Conservation (phyloP, 2,113 vertebrate genomes). For the Gymnogyps californianus region DNA sequence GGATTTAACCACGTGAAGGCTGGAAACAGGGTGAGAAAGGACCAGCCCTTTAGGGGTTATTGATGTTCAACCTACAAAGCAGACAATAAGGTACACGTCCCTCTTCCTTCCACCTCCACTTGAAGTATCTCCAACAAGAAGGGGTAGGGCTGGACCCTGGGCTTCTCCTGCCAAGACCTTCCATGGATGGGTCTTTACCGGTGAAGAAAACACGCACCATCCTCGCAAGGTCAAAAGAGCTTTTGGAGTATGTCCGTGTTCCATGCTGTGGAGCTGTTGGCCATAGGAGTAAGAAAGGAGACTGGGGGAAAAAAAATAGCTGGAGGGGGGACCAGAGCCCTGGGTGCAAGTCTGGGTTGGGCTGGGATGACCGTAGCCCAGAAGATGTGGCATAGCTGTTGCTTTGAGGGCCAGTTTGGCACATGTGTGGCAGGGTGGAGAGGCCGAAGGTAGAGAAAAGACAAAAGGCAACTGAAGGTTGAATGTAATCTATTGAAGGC, state of each 20-base stretch:
- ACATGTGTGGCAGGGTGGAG: background rate
- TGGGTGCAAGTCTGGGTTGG: background rate
- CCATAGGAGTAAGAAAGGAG: background rate
- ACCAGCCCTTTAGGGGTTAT: too few species aligned
- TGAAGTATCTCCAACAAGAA: background rate
- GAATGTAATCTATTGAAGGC: background rate
- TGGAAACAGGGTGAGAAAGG: background rate
- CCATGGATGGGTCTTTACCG: background rate
- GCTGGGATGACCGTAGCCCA: background rate
- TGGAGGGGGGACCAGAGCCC: background rate
- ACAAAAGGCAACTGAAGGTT: background rate
- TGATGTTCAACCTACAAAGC: background rate
- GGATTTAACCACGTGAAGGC: background rate
- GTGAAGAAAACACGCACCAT: background rate
- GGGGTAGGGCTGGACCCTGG: background rate
- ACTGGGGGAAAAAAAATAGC: accelerated
- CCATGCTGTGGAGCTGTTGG: background rate
- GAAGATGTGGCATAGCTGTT: background rate
- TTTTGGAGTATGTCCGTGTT: background rate
- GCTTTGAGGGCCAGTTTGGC: background rate
- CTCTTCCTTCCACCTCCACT: background rate
- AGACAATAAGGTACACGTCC: accelerated
- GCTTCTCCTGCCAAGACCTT: background rate
- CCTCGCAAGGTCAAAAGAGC: background rate
- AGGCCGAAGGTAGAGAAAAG: background rate